Evolutionary conservation across 1,140 invertebrate genomes (phyloP).

Genomic region (Calosoma granatense): DNA sequence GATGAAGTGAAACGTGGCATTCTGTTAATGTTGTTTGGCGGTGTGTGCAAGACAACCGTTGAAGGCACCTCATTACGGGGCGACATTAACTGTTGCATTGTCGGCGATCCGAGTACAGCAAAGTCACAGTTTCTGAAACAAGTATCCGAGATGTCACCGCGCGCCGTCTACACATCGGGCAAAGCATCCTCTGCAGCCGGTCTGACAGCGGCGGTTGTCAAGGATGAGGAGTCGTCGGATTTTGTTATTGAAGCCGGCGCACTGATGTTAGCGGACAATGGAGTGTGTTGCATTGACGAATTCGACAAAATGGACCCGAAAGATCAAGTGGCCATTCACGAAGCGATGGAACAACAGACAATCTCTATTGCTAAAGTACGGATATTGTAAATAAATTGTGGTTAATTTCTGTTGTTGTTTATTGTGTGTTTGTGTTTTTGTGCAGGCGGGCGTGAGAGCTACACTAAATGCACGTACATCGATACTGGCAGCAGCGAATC

Average conservation of each 20-base stretch:
- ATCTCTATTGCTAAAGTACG: conserved; percentile 91
- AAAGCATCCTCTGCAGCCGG: conserved; percentile 97
- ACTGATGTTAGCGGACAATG: conserved; percentile 97
- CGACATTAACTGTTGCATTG: conserved; percentile 96
- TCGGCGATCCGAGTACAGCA: conserved; percentile 97
- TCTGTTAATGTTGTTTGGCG: conserved; percentile 94
- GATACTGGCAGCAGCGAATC: conserved; percentile 97
- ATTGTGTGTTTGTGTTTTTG: conserved; percentile 20
- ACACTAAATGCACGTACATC: conserved; percentile 97
- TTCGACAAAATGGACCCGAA: conserved; percentile 99
- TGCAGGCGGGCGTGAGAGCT: conserved; percentile 91
- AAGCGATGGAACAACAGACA: conserved; percentile 99
- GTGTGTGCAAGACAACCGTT: conserved; percentile 88
- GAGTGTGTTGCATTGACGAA: conserved; percentile 99
- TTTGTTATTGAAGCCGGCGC: conserved; percentile 99
- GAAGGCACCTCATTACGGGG: conserved; percentile 85
- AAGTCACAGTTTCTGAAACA: conserved; percentile 97
- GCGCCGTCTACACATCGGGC: conserved; percentile 96
- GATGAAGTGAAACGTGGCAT: conserved; percentile 96
- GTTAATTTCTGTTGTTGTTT: background rate
- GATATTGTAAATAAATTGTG: background rate
- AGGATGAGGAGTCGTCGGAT: conserved; percentile 95
- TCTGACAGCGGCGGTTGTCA: conserved; percentile 93
- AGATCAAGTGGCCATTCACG: conserved; percentile 98
- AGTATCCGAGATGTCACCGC: conserved; percentile 87